Evolutionary conservation across 1,140 invertebrate species (phyloP), one percentile per base, ranked within the genome.

Genomic region (Hycleus phaleratus): DNA sequence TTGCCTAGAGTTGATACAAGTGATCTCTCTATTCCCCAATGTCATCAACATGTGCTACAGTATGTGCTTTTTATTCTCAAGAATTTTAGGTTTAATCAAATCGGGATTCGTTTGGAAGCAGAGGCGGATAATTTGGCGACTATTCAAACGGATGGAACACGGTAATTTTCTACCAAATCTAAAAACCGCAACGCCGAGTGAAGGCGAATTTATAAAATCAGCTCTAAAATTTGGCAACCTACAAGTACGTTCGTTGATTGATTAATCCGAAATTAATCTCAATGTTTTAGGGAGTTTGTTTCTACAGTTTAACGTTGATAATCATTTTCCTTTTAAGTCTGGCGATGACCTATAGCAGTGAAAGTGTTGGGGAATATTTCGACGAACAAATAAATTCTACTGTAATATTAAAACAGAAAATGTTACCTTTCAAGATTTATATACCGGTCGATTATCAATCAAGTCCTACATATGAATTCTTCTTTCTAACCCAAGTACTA

Each of bases 381-480:
- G 32, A 32, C 32, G 32, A 32, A 32, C 7, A 4, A 7, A 32
- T 7, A 4, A 61, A 61, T 26, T 24, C 32, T 3, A 61, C 59
- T 8, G 8, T 39, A 8, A 26, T 44, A 4, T 46, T 51, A 12
- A 47, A 48, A 11, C 51, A 32, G 12, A 57, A 50, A 49, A 24
- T 44, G 18, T 38, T 58, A 44, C 60, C 60, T 4, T 62, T 48
- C 38, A 45, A 24, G 9, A 49, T 26, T 42, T 59, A 46, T 50
- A 9, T 62, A 26, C 50, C 56, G 2, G 53, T 62, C 18, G 49
- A 59, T 18, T 44, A 46, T 4, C 49, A 46, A 3, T 39, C 53
- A 18, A 49, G 50, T 40, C 60, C 60, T 18, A 11, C 26, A 9
- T 62, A 59, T 11, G 60, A 58, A 47, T 32, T 56, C 10, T 40